Conservation (phyloP, 2,113 vertebrate species). For the Cichladusa arquata region DNA sequence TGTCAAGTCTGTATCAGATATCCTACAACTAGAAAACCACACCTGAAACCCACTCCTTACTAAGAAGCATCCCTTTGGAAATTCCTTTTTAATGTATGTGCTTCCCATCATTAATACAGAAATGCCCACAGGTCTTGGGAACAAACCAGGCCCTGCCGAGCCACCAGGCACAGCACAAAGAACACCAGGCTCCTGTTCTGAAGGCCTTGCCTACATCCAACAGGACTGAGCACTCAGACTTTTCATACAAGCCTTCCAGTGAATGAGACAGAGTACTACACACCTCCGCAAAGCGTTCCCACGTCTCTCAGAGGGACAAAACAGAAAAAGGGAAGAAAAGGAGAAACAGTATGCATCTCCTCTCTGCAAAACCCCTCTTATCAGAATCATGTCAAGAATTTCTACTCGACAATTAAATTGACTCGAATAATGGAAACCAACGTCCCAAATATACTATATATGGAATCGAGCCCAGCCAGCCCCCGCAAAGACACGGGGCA, state of each 20-base stretch:
- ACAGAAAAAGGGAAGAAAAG: neutral
- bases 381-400: constrained; percentile 64
- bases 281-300: neutral
- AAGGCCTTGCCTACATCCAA: neutral
- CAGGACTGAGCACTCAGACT: neutral
- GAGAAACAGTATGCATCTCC: neutral
- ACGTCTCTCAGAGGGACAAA: neutral
- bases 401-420: constrained; percentile 49
- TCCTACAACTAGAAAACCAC: neutral
- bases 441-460: constrained; percentile 68
- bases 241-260: neutral
- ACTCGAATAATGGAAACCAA: constrained; percentile 58
- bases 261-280: constrained; percentile 14
- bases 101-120: neutral
- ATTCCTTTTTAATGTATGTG: neutral
- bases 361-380: constrained; percentile 46
- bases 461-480: constrained; percentile 50
- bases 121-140: neutral
- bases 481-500: constrained; percentile 26
- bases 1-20: neutral
- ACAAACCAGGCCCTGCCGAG: neutral
- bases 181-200: neutral
- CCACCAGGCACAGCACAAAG: neutral
- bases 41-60: neutral
- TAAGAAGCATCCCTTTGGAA: neutral